Base-by-base conservation (phyloP, 2,113 vertebrate species). In the Malurus alboscapulatus region DNA sequence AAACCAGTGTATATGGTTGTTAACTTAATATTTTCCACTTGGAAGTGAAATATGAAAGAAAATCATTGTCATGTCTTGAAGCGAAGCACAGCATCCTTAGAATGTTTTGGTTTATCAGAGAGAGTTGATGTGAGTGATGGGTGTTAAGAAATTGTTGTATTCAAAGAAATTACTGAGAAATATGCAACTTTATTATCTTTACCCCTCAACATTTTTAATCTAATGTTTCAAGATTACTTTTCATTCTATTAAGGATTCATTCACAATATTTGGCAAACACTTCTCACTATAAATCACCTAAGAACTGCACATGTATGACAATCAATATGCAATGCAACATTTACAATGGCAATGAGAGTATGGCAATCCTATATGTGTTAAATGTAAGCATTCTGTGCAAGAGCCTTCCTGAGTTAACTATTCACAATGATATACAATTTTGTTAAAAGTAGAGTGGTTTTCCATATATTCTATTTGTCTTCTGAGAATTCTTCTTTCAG, bases 351-450 rank as follows among this genome's bases (percentile, higher is more conserved):
- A 62, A 19, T 42, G 47, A 51, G 16, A 66, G 9, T 24, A 82
- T 10, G 13, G 26, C 92, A 77, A 77, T 24, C 5, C 17, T 55
- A 17, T 6, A 29, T 45, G 2, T 68, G 6, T 27, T 27, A 76
- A 50, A 67, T 10, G 4, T 14, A 3, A 72, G 3, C 2, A 13
- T 15, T 78, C 11, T 47, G 7, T 32, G n/a, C 3, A 1, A 2
- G 18, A 57, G 9, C 3, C 27, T 73, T 91, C 26, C 1, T 40
- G 53, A 61, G 3, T 47, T 63, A 69, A 7, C 19, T 9, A 61
- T 16, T 13, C 21, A 47, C 10, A 55, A 38, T 14, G 3, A 68
- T 7, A 40, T 1, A 14, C 4, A 9, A 25, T 48, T 63, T 34
- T 12, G 9, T 51, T 57, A 53, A 69, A 89, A 79, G 15, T 18